Evolutionary conservation across 1,140 invertebrate species (phyloP).

Genomic region (Portunus trituberculatus): DNA sequence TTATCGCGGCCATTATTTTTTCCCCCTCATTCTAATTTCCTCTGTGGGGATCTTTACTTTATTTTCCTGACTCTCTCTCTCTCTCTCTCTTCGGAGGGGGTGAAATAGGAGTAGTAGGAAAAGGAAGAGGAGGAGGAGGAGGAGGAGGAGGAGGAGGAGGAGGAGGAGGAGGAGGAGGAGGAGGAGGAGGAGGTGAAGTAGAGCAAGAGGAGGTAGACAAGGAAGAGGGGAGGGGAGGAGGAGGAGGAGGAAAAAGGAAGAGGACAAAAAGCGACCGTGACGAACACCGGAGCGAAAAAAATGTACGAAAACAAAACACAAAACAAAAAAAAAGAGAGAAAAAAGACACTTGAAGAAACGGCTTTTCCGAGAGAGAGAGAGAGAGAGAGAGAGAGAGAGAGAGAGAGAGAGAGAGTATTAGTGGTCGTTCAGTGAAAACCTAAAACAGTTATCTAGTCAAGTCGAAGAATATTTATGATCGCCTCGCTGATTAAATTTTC

Average conservation of each 20-base stretch:
- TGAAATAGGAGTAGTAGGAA: neutral
- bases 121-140: neutral
- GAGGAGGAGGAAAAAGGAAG: neutral
- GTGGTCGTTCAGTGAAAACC: neutral
- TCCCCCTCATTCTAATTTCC: neutral
- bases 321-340: neutral
- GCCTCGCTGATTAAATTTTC: neutral
- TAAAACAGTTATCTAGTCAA: neutral
- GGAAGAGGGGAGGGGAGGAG: neutral
- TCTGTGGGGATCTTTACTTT: neutral
- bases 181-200: neutral
- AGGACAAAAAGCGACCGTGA: neutral
- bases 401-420: neutral
- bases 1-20: neutral
- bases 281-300: neutral
- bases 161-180: neutral
- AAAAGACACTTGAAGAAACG: neutral
- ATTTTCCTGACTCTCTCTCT: neutral
- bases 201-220: neutral
- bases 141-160: neutral
- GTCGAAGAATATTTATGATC: neutral
- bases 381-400: slow-evolving; percentile 3
- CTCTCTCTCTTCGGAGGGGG: neutral
- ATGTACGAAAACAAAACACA: neutral
- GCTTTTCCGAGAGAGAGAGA: too few relatives aligned